Conservation (phyloP, 2,113 vertebrate genomes). For the Lepus americanus region DNA sequence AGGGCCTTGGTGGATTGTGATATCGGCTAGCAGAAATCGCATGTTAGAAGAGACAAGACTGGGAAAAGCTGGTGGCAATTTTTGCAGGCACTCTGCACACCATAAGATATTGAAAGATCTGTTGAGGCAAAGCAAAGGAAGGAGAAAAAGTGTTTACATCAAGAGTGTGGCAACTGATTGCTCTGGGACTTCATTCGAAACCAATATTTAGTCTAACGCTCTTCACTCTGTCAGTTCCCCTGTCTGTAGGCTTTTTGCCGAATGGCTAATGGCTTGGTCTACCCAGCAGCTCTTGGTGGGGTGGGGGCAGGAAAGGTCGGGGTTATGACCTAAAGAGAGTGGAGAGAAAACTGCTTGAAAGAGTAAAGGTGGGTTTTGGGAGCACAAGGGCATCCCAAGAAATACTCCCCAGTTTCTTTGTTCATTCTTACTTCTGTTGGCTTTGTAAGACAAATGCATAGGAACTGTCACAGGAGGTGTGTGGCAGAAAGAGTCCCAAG, state of each 20-base stretch:
- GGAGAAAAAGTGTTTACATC: conserved; percentile 51
- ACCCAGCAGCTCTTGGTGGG: neutral
- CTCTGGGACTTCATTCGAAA: conserved; percentile 59
- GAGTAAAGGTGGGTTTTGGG: neutral
- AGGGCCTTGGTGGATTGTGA: neutral
- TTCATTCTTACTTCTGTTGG: neutral
- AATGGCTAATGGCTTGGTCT: conserved; percentile 32
- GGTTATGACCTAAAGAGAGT: neutral
- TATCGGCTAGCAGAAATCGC: neutral
- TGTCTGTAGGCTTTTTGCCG: conserved; percentile 33
- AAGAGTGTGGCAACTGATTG: conserved; percentile 16
- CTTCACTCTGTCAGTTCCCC: conserved; percentile 17
- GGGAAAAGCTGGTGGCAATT: neutral
- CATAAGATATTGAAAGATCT: neutral
- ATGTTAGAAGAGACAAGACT: neutral
- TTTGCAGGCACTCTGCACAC: neutral
- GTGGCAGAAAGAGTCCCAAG: neutral
- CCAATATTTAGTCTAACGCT: conserved; percentile 64
- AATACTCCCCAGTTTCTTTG: neutral
- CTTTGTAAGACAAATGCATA: neutral
- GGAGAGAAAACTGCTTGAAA: neutral
- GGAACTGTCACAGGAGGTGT: neutral
- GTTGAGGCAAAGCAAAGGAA: neutral
- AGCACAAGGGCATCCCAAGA: neutral
- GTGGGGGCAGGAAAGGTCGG: neutral